These are phyloP conservation scores for Centroberyx gerrardi DNA, from an alignment of 2,797 vertebrate species.

Conservation along the genomic window DNA sequence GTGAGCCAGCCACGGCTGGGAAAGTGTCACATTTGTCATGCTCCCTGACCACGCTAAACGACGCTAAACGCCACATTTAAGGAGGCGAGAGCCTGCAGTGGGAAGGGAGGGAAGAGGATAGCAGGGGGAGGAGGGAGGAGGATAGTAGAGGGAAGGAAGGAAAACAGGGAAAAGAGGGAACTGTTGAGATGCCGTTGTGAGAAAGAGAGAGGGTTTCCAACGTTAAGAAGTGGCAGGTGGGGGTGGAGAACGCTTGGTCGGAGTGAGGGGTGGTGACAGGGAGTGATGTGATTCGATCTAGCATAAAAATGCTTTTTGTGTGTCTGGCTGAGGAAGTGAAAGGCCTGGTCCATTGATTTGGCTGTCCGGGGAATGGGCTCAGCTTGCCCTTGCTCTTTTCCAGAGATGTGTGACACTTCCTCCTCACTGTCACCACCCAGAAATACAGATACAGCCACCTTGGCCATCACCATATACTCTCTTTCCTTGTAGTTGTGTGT, in stretches of 20 bases:
- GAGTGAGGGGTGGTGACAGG: conserved; percentile 70
- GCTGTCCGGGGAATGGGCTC: conserved; percentile 71
- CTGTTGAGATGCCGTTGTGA: conserved; percentile 29
- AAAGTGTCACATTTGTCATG: conserved; percentile 89
- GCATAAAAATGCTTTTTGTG: conserved; percentile 82
- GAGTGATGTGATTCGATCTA: conserved; percentile 80
- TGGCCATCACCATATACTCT: conserved; percentile 38
- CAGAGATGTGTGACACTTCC: conserved; percentile 67
- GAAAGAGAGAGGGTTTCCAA: conserved; percentile 46
- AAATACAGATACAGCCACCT: conserved; percentile 54
- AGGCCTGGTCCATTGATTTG: conserved; percentile 77
- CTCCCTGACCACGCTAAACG: conserved; percentile 87
- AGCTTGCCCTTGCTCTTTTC: conserved; percentile 65
- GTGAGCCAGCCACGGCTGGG: conserved; percentile 81
- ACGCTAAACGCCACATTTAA: conserved; percentile 86
- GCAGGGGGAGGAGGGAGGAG: conserved; percentile 2
- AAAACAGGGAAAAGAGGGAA: conserved; percentile 32
- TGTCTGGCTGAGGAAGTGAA: conserved; percentile 76
- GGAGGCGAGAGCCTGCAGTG: conserved; percentile 74
- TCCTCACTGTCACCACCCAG: conserved; percentile 51
- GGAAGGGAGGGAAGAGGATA: conserved; percentile 35
- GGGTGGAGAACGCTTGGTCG: conserved; percentile 54
- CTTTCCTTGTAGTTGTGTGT: conserved; percentile 4
- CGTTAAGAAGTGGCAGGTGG: conserved; percentile 37
- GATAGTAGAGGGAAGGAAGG: conserved; percentile 14